A percentile compares a stretch with the other conserved stretches of the same genome.
Evolutionary conservation across 2,797 vertebrate species (phyloP).

Genomic region (Bradypus variegatus): DNA sequence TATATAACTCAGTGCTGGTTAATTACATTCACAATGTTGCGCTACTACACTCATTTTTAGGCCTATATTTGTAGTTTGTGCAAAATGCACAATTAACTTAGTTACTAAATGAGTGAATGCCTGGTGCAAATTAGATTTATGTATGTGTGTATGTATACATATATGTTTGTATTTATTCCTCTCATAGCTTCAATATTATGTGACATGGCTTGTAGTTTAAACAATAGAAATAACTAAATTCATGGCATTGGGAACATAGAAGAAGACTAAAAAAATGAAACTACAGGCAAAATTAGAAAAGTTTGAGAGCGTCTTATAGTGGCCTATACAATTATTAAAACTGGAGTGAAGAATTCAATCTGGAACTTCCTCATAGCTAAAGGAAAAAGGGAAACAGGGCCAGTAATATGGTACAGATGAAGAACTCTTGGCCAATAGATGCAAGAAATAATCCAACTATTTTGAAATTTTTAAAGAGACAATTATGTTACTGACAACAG

Average conservation of each 20-base stretch:
- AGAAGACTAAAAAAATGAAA: not conserved
- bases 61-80: not conserved
- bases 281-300: not conserved
- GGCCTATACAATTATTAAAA: not conserved
- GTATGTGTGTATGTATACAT: not conserved
- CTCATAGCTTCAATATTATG: not conserved
- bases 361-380: not conserved
- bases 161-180: not conserved
- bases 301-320: not conserved
- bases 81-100: not conserved
- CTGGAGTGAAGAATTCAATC: not conserved
- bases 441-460: conserved; percentile 9
- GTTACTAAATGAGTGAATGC: not conserved
- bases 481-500: not conserved
- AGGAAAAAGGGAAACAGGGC: not conserved
- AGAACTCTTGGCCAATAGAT: not conserved
- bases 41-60: not conserved
- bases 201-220: not conserved
- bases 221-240: conserved; percentile 2
- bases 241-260: not conserved
- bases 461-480: not conserved
- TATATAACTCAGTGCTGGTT: no score
- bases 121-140: not conserved
- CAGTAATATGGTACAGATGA: not conserved
- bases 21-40: no score